These are phyloP conservation scores for Spatula clypeata DNA, from an alignment of 2,797 vertebrate genomes.

Conservation along the genomic window DNA sequence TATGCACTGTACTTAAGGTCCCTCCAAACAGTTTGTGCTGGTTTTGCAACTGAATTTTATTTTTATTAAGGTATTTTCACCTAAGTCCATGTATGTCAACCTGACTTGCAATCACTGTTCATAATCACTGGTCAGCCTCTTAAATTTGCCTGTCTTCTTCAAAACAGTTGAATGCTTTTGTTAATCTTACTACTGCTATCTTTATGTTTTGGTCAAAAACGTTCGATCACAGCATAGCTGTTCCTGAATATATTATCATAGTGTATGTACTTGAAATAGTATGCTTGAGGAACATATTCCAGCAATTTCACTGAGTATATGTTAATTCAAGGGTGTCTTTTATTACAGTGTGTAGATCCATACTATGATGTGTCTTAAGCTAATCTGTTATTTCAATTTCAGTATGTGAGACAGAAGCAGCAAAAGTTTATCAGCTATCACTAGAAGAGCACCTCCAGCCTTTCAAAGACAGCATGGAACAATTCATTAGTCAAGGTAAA, in stretches of 20 bases:
- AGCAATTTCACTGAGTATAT: not conserved
- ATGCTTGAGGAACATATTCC: not conserved
- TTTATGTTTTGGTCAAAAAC: not conserved
- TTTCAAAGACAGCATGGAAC: conserved; percentile 96
- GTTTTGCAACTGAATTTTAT: not conserved
- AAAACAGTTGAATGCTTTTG: not conserved
- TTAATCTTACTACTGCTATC: not conserved
- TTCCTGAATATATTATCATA: not conserved
- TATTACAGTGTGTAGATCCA: not conserved
- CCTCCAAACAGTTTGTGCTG: not conserved
- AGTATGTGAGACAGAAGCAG: conserved; percentile 94
- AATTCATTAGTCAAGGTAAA: conserved; percentile 94
- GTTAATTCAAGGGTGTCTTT: not conserved
- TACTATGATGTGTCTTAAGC: conserved; percentile 28
- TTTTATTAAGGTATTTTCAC: not conserved
- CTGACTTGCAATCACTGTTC: accelerated
- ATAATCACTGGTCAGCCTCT: not conserved
- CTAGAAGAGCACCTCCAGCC: conserved; percentile 94
- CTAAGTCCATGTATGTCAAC: not conserved
- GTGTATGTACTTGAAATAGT: not conserved
- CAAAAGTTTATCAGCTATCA: conserved; percentile 93
- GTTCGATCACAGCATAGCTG: not conserved
- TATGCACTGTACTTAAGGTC: not conserved
- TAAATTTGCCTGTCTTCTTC: not conserved
- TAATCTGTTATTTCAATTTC: conserved; percentile 74